Conservation (phyloP, 2,113 vertebrate genomes). For the Oryzias curvinotus region DNA sequence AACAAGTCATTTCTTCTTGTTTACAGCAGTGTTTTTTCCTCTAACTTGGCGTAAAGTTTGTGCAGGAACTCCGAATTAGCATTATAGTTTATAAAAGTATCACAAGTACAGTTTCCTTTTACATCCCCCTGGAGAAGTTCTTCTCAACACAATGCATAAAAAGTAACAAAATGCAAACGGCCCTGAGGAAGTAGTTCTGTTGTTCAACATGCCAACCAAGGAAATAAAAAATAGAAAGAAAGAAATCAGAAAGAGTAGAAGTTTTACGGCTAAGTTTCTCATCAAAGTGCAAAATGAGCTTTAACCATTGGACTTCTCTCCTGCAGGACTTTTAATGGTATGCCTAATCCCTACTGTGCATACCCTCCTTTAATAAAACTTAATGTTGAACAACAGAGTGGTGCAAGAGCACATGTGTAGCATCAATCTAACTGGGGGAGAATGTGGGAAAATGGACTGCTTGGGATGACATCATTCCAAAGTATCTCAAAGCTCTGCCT, state of each 20-base stretch:
- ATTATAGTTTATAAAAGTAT: constrained; percentile 22
- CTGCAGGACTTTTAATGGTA: constrained; percentile 39
- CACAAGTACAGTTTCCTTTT: constrained; percentile 30
- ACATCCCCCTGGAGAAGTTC: constrained; percentile 22
- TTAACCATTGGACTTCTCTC: constrained; percentile 61
- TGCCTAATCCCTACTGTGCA: constrained; percentile 50
- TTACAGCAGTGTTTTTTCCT: constrained; percentile 67
- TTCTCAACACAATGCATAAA: constrained; percentile 42
- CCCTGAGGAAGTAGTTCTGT: constrained; percentile 20
- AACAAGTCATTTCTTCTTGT: constrained; percentile 65
- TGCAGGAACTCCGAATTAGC: constrained; percentile 40
- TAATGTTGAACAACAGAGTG: constrained; percentile 61
- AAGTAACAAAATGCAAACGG: constrained; percentile 26
- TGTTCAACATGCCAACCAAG: constrained; percentile 51
- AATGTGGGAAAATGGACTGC: constrained; percentile 65
- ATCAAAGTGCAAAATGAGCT: constrained; percentile 50
- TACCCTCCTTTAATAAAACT: constrained; percentile 61
- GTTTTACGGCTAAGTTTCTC: constrained; percentile 62
- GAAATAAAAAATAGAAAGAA: constrained; percentile 25
- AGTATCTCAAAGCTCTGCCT: constrained; percentile 59
- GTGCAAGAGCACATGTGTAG: constrained; percentile 65
- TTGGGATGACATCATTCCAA: constrained; percentile 67
- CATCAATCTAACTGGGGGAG: constrained; percentile 66
- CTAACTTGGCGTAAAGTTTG: constrained; percentile 54
- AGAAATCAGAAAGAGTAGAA: constrained; percentile 28